Conservation (phyloP, 1,140 invertebrate genomes). For the Sinella curviseta region DNA sequence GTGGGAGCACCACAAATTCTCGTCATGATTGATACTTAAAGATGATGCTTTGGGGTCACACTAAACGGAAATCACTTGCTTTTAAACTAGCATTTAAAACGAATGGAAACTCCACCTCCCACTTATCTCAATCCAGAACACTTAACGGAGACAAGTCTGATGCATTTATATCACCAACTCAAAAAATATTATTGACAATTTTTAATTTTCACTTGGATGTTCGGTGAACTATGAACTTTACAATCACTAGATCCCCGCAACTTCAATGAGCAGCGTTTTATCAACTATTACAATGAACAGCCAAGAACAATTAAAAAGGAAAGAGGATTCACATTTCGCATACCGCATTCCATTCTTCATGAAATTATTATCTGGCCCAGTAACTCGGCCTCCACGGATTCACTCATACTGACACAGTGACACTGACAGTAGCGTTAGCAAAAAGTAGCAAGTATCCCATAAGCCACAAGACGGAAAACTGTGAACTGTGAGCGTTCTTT, state of each 20-base stretch:
- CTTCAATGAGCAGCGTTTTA: no score
- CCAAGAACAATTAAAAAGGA: not conserved
- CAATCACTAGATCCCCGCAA: no score
- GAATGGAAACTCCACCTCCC: no score
- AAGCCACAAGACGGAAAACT: constrained; percentile 7
- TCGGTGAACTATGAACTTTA: no score
- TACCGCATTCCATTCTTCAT: not conserved
- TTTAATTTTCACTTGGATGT: no score
- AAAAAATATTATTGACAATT: no score
- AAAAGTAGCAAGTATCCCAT: constrained; percentile 11
- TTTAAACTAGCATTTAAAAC: no score
- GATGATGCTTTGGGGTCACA: not conserved
- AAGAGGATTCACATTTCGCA: not conserved
- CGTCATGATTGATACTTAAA: no score
- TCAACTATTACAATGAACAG: not conserved
- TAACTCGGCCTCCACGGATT: constrained; percentile 8
- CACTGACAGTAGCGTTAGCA: not conserved
- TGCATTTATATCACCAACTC: no score
- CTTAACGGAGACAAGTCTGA: no score
- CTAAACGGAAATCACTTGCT: not conserved
- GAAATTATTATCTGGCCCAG: not conserved
- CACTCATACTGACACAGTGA: constrained; percentile 11
- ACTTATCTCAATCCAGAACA: no score
- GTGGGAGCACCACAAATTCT: constrained; percentile 25
- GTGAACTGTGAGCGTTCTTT: not conserved